Conservation (phyloP, 2,888 invertebrate genomes). For the Dolichomitus sp. region DNA sequence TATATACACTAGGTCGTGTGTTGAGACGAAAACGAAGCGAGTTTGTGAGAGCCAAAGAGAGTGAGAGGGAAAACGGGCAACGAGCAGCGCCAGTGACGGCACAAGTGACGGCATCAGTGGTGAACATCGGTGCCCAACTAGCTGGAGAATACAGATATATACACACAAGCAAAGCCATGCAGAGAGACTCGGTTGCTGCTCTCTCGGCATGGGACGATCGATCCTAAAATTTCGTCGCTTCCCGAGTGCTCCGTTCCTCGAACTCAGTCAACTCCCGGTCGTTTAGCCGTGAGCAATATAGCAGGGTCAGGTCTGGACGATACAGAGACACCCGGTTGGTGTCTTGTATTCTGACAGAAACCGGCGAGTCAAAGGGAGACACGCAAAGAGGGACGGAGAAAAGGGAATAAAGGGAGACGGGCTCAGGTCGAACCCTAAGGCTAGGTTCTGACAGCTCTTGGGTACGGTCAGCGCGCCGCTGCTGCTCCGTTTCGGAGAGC, state of each 20-base stretch:
- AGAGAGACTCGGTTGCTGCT: conserved; percentile 1
- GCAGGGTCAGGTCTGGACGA: conserved; percentile 46
- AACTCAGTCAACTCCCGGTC: conserved; percentile 58
- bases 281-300: conserved; percentile 38
- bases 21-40: conserved; percentile 43
- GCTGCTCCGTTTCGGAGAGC: conserved; percentile 35
- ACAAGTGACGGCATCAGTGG: conserved; percentile 9
- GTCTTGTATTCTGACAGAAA: background rate
- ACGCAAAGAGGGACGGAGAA: background rate
- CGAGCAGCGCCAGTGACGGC: conserved; percentile 39
- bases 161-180: conserved; percentile 1
- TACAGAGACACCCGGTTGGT: conserved; percentile 39
- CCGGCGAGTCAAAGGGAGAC: background rate
- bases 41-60: conserved; percentile 36
- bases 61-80: conserved; percentile 7
- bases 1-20: background rate
- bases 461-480: conserved; percentile 41
- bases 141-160: background rate
- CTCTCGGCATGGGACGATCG: conserved; percentile 59
- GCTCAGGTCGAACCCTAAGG: conserved; percentile 62
- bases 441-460: conserved; percentile 57
- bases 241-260: conserved; percentile 24
- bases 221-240: conserved; percentile 62
- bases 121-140: background rate
- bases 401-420: conserved; percentile 45